These are phyloP conservation scores for Cenopis cana DNA, from an alignment of 2,888 invertebrate species.

Conservation along the genomic window DNA sequence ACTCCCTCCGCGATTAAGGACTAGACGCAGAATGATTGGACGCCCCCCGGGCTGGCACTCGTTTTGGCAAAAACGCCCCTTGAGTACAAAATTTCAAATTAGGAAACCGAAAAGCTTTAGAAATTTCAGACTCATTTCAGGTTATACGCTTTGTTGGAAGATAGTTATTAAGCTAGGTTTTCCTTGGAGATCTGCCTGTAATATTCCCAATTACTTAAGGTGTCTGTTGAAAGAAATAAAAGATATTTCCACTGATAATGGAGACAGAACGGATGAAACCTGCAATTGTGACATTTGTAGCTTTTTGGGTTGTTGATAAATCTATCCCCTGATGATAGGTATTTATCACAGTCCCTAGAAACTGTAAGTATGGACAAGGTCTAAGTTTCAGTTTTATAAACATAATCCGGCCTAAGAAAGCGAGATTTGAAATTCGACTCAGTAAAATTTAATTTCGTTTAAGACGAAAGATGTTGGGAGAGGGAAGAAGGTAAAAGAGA, in stretches of 20 bases:
- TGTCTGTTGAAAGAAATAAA: background rate
- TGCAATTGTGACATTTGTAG: too few relatives aligned
- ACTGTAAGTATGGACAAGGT: too few relatives aligned
- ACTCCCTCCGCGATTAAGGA: constrained; percentile 24
- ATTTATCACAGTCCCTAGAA: too few relatives aligned
- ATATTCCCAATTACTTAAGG: background rate
- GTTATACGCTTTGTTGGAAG: constrained; percentile 11
- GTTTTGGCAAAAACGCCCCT: constrained; percentile 23
- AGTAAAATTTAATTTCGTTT: too few relatives aligned
- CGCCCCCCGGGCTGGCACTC: constrained; percentile 18
- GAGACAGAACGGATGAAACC: too few relatives aligned
- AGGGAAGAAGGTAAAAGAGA: too few relatives aligned
- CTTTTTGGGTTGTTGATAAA: too few relatives aligned
- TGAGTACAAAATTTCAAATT: constrained; percentile 27
- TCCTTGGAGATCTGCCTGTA: background rate
- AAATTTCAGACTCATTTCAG: constrained; percentile 17
- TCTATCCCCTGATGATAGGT: too few relatives aligned
- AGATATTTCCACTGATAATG: background rate
- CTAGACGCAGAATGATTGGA: constrained; percentile 35
- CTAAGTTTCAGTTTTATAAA: too few relatives aligned
- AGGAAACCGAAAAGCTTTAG: constrained; percentile 26
- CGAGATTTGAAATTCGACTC: too few relatives aligned
- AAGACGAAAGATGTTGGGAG: too few relatives aligned
- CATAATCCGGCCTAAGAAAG: too few relatives aligned
- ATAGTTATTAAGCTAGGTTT: background rate